A percentile compares a stretch with the other conserved stretches of the same genome.
These are phyloP conservation scores for Rhagologus leucostigma DNA, from an alignment of 2,113 vertebrate genomes.

Conservation along the genomic window DNA sequence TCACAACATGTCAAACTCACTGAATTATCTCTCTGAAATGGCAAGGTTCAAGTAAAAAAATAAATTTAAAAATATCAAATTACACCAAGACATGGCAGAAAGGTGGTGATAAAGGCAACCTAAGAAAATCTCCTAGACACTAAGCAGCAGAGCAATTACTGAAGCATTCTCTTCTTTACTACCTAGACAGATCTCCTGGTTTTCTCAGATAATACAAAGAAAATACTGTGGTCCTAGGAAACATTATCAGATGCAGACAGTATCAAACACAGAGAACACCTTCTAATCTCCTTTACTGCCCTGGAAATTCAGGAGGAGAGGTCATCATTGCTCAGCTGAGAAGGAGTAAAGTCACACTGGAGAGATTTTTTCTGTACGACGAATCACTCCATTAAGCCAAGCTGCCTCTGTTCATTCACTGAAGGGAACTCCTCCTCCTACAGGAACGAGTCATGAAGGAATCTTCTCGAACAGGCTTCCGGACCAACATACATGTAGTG, in stretches of 20 bases:
- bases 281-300: neutral
- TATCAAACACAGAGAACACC: neutral
- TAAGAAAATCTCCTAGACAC: neutral
- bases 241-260: conserved; percentile 21
- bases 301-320: neutral
- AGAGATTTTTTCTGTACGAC: neutral
- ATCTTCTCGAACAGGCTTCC: neutral
- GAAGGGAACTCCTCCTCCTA: neutral
- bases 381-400: neutral
- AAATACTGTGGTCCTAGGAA: conserved; percentile 1
- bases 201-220: neutral
- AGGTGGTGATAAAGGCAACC: neutral
- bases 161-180: neutral
- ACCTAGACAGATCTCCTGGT: neutral
- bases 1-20: neutral
- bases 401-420: neutral
- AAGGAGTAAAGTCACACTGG: neutral
- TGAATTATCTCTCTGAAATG: neutral
- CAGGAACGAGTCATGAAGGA: neutral
- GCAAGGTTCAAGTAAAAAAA: neutral
- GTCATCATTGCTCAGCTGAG: neutral
- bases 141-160: neutral
- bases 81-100: neutral
- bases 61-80: neutral
- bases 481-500: neutral